phyloP scores from a whole-genome alignment of 2,113 vertebrate species.

The Tetrao urogallus region DNA sequence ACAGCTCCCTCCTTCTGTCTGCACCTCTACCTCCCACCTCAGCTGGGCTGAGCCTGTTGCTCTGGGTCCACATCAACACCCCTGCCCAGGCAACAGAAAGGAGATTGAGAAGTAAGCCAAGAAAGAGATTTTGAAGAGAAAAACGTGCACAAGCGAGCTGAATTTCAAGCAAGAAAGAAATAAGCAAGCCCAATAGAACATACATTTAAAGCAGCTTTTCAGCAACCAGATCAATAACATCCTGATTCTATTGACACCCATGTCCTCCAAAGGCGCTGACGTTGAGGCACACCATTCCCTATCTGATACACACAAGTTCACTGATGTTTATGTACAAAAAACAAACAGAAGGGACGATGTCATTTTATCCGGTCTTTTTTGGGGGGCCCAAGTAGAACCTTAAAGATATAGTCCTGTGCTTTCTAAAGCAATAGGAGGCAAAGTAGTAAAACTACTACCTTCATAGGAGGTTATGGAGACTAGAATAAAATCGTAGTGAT shows the following conservation, averaged over 20 bases:
- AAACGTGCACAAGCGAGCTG: rapidly evolving
- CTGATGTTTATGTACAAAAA: background rate
- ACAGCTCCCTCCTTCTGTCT: background rate
- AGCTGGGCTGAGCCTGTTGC: background rate
- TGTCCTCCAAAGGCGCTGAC: background rate
- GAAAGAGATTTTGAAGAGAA: background rate
- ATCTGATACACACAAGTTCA: background rate
- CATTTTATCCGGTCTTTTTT: background rate
- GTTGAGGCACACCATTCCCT: background rate
- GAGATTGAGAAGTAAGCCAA: background rate
- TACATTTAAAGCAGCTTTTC: background rate
- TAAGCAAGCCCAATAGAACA: rapidly evolving
- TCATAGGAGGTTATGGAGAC: background rate
- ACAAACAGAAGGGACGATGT: background rate
- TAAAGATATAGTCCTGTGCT: background rate
- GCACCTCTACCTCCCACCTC: too few species aligned
- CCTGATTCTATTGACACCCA: background rate
- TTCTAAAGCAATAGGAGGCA: background rate
- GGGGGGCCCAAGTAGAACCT: background rate
- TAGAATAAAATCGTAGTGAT: background rate
- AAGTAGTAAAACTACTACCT: background rate
- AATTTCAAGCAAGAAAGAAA: background rate
- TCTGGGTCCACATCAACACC: background rate
- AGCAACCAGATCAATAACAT: background rate
- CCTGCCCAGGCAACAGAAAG: background rate